These are phyloP conservation scores for Calypte anna DNA, from an alignment of 2,113 vertebrate genomes.

Conservation along the genomic window DNA sequence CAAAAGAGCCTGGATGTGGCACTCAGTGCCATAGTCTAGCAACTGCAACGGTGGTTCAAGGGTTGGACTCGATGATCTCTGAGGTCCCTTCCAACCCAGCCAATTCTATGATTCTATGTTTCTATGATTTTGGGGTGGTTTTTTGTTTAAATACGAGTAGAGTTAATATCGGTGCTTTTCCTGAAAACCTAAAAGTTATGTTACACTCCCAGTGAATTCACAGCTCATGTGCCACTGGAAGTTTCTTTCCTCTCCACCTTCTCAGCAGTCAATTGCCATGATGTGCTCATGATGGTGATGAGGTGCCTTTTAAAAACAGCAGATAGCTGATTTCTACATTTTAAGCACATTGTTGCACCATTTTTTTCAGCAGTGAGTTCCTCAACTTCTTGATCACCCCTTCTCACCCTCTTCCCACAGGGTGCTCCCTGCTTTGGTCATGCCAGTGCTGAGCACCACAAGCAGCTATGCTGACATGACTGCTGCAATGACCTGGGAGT, in stretches of 20 bases:
- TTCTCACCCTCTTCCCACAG: not conserved
- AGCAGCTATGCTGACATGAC: not conserved
- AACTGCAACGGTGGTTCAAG: no score
- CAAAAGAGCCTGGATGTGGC: no score
- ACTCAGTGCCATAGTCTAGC: no score
- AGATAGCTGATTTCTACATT: not conserved
- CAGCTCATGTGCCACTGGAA: not conserved
- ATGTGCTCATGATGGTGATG: not conserved
- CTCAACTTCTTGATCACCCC: not conserved
- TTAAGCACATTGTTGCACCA: not conserved
- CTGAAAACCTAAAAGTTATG: not conserved
- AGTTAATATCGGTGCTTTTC: not conserved
- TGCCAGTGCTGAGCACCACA: not conserved
- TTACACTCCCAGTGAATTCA: not conserved
- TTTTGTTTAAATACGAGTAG: not conserved
- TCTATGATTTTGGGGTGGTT: no score
- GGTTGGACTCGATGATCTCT: no score
- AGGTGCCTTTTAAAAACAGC: not conserved
- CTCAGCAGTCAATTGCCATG: not conserved
- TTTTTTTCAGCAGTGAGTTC: not conserved
- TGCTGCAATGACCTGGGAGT: rapidly evolving
- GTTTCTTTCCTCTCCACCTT: not conserved
- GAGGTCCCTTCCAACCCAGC: no score
- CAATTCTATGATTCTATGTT: no score
- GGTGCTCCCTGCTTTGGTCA: not conserved